Percentiles rank a stretch among this genome's conserved stretches.
phyloP scores from a whole-genome alignment of 2,797 vertebrate species.

The Streptopelia turtur region DNA sequence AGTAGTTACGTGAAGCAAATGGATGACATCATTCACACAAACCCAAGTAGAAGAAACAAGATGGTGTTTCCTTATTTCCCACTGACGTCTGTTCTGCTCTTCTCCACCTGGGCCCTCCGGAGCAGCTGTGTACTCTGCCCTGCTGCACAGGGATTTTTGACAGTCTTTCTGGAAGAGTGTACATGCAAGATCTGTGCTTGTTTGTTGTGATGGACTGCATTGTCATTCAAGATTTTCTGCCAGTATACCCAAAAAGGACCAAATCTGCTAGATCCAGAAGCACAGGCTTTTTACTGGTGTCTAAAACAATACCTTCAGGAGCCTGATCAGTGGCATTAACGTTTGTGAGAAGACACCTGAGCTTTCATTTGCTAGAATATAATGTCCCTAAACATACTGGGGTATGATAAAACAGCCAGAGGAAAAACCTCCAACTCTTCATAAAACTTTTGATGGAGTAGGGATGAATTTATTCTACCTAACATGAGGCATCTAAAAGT shows the following conservation, averaged over 20 bases:
- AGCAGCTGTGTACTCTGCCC: rapidly evolving
- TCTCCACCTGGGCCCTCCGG: rapidly evolving
- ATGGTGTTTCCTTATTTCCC: not conserved
- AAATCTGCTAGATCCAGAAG: rapidly evolving
- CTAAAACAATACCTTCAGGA: not conserved
- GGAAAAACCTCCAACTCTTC: not conserved
- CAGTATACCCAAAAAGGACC: rapidly evolving
- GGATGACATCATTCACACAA: not conserved
- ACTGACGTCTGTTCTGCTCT: rapidly evolving
- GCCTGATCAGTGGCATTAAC: not conserved
- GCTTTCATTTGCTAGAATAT: not conserved
- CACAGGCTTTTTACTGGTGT: not conserved
- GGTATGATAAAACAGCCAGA: not conserved
- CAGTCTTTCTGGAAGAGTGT: not conserved
- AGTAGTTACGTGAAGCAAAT: not conserved
- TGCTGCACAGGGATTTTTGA: not conserved
- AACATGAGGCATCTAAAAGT: not conserved
- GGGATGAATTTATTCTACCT: not conserved
- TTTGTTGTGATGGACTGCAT: rapidly evolving
- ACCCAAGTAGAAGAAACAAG: not conserved
- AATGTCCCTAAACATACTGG: not conserved
- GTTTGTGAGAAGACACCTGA: not conserved
- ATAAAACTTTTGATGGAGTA: not conserved
- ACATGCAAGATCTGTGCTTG: not conserved
- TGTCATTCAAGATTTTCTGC: not conserved